phyloP scores from a whole-genome alignment of 2,888 invertebrate genomes.

The Epistrophe eligans region DNA sequence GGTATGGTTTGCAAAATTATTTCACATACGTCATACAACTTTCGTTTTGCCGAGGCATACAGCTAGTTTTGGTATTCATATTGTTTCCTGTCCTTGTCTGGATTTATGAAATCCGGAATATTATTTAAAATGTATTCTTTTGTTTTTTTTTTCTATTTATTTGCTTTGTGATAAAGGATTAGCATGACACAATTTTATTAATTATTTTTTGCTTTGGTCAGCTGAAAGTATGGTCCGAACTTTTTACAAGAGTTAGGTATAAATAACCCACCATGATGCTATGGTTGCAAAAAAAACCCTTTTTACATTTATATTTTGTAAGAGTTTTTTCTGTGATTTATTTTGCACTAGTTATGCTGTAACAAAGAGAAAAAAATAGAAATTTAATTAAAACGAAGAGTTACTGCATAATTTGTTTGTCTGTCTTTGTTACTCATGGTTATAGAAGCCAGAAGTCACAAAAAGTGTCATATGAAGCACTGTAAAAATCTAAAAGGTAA shows the following conservation, averaged over 20 bases:
- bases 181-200: constrained; percentile 69
- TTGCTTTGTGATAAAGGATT: constrained; percentile 60
- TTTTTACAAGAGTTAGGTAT: no score
- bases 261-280: no score
- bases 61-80: neutral
- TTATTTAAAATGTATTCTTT: constrained; percentile 67
- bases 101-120: constrained; percentile 49
- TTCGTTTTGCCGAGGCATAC: neutral
- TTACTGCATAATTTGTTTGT: neutral
- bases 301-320: neutral
- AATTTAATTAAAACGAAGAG: constrained; percentile 12
- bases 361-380: neutral
- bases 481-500: no score
- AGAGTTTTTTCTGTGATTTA: constrained; percentile 24
- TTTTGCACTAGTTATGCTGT: neutral
- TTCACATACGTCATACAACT: neutral
- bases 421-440: neutral
- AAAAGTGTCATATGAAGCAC: no score
- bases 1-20: no score
- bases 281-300: neutral
- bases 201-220: constrained; percentile 69
- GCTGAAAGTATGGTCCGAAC: constrained; percentile 21
- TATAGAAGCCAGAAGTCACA: neutral
- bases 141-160: no score
- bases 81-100: constrained; percentile 25